Evolutionary conservation across 2,113 vertebrate genomes (phyloP).

Genomic region (Thermophis baileyi): DNA sequence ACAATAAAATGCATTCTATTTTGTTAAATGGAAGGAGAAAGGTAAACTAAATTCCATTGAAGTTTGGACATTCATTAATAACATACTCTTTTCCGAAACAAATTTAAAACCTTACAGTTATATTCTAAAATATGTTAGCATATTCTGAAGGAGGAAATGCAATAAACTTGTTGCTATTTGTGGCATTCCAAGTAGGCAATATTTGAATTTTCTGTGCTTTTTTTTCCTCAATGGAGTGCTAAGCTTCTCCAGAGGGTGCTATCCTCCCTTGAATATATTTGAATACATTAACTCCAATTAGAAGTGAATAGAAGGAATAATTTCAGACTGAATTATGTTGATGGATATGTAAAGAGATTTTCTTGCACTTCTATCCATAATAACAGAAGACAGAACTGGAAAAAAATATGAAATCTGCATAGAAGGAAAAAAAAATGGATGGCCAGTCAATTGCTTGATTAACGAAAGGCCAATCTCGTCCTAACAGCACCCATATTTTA

Average conservation of each 20-base stretch:
- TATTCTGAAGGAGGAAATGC: neutral
- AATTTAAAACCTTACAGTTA: conserved; percentile 6
- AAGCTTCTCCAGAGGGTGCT: neutral
- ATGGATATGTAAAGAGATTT: neutral
- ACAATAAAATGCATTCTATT: conserved; percentile 35
- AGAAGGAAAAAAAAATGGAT: neutral
- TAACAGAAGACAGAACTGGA: neutral
- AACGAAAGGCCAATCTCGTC: neutral
- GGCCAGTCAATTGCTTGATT: neutral
- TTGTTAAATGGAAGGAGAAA: conserved; percentile 3
- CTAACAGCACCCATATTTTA: neutral
- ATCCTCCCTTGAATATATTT: neutral
- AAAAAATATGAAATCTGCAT: neutral
- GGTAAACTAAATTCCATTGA: neutral
- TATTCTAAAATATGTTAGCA: neutral
- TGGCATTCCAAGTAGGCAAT: neutral
- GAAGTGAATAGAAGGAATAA: neutral
- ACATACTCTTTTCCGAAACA: conserved; percentile 9
- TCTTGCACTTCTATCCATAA: neutral
- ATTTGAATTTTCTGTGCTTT: neutral
- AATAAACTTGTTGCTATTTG: conserved; percentile 19
- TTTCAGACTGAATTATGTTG: neutral
- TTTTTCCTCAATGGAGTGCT: neutral
- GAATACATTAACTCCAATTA: conserved; percentile 5
- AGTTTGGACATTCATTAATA: conserved; percentile 35